Base-by-base conservation (phyloP, 1,140 invertebrate genomes). In the Meloidogyne exigua region DNA sequence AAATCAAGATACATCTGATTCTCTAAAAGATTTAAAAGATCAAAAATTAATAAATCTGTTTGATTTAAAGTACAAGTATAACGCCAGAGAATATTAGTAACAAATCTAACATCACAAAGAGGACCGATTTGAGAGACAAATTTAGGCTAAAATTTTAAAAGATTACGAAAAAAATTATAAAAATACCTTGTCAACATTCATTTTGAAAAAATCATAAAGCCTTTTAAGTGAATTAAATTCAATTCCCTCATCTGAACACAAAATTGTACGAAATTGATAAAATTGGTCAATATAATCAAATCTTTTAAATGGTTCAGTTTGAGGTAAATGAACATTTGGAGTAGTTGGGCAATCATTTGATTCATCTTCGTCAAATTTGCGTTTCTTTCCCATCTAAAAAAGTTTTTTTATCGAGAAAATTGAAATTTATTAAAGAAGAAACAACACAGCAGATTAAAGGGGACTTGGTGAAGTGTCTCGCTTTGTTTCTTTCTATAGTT, bases 11-110 rank as follows among this genome's bases (percentile, higher is more conserved):
- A 28, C 39, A 77, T 72, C n/a, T 62, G 36, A 13, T 44, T 36
- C 36, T 80, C 79, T 23, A 80, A 63, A 15, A 28, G 64, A 21
- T 62, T 32, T 15, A 80, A 32, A 32, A 81, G 63, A 49, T 80
- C 72, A 42, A 66, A 81, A 67, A 80, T 75, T 42, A 69, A 68
- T 15, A 32, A 32, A 25, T 80, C 79, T 18, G 21, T 64, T 28
- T 70, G 42, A 25, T 36, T 69, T 21, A 70, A 12, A 57, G 71
- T 71, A 23, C 74, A 75, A 9, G 13, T 26, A 32, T 75, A 75
- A 12, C 74, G 71, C 21, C 74, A 13, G 10, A 75, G 74, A 18
- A 75, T 32, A 15, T 64, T 57, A n/a, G 28, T 36, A 28, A 75
- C n/a, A 36, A 75, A 75, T 18, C 44, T 65, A 4, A 75, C 13